These are phyloP conservation scores for Hirundo rustica DNA, from an alignment of 2,797 vertebrate species.

Conservation along the genomic window DNA sequence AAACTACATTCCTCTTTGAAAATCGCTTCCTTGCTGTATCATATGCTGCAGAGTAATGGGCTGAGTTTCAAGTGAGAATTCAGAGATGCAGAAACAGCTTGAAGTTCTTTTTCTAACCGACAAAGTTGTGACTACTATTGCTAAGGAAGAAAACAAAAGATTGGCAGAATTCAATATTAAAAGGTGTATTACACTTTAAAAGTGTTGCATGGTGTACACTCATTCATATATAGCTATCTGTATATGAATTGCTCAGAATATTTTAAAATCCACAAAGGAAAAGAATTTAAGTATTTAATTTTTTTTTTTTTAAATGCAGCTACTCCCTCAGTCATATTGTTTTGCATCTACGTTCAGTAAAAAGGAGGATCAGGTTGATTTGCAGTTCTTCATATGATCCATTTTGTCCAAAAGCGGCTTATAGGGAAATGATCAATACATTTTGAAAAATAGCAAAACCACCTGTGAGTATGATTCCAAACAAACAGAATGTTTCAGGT, in stretches of 20 bases:
- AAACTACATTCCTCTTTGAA: background rate
- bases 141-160: background rate
- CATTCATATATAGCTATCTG: background rate
- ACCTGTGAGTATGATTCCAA: background rate
- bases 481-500: background rate
- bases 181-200: background rate
- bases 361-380: background rate
- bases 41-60: background rate
- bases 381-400: background rate
- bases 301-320: background rate
- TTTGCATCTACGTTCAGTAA: background rate
- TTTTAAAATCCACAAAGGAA: background rate
- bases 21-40: background rate
- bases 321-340: background rate
- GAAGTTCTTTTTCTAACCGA: background rate
- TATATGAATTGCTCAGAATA: background rate
- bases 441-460: background rate
- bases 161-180: background rate
- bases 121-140: background rate
- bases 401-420: background rate
- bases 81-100: background rate
- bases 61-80: background rate
- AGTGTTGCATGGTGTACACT: background rate
- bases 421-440: background rate
- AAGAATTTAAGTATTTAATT: background rate